phyloP scores from a whole-genome alignment of 2,797 vertebrate species.

The Babyrousa celebensis region DNA sequence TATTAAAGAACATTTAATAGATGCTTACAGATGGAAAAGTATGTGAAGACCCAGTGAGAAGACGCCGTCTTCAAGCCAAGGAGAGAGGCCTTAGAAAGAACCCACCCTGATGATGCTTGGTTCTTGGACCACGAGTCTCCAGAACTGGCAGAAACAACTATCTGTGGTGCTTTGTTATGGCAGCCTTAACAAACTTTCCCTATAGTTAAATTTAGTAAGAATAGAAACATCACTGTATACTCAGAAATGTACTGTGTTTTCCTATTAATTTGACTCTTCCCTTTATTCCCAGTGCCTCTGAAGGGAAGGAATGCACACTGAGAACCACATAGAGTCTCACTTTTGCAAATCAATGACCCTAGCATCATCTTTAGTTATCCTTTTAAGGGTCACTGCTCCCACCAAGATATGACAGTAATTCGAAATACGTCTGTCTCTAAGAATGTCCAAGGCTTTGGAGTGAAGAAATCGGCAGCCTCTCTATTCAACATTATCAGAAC shows the following conservation, averaged over 20 bases:
- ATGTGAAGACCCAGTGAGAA: not conserved
- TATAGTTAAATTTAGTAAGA: not conserved
- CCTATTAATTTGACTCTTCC: not conserved
- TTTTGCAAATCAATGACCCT: conserved; percentile 28
- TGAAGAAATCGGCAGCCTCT: not conserved
- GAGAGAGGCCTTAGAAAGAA: not conserved
- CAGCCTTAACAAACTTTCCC: not conserved
- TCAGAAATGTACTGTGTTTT: not conserved
- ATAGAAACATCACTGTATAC: not conserved
- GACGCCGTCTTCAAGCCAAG: rapidly evolving
- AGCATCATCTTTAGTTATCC: conserved; percentile 29
- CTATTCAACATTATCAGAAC: not conserved
- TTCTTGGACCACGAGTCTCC: not conserved
- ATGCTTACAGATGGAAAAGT: rapidly evolving
- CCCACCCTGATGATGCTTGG: rapidly evolving
- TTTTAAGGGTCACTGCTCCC: conserved; percentile 20
- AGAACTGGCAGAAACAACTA: not conserved
- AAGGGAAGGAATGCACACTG: not conserved
- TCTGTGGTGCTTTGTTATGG: rapidly evolving
- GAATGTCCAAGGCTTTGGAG: not conserved
- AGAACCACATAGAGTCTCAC: not conserved
- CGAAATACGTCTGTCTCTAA: conserved; percentile 13
- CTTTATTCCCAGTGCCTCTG: not conserved
- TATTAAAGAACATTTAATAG: not conserved
- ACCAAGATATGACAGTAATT: conserved; percentile 22